Percentiles rank a stretch among this genome's conserved stretches.
phyloP scores from a whole-genome alignment of 2,113 vertebrate genomes.

The Colistium nudipinnis region DNA sequence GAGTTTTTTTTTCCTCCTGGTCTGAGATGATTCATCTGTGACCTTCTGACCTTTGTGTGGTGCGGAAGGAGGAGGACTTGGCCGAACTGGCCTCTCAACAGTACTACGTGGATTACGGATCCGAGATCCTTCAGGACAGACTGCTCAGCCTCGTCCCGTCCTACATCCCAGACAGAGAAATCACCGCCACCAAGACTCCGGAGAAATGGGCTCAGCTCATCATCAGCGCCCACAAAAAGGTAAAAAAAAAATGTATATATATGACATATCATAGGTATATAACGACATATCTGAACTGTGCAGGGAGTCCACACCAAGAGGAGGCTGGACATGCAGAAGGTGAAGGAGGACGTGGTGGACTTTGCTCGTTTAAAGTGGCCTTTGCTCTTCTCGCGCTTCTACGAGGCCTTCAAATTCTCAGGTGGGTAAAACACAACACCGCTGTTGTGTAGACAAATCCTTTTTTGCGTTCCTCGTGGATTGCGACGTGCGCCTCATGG shows the following conservation, averaged over 20 bases:
- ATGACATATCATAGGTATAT: too few species aligned
- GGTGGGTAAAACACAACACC: slow-evolving; percentile 68
- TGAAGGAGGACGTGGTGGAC: slow-evolving; percentile 97
- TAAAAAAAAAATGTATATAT: too few species aligned
- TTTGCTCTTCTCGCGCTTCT: slow-evolving; percentile 97
- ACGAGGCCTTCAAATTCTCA: slow-evolving; percentile 98
- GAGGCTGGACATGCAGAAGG: slow-evolving; percentile 88
- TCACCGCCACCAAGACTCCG: slow-evolving; percentile 88
- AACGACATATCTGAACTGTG: rapidly evolving
- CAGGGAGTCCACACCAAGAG: slow-evolving; percentile 93
- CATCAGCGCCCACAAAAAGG: slow-evolving; percentile 94
- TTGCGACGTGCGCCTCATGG: neutral
- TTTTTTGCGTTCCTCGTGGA: neutral
- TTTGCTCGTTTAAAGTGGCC: slow-evolving; percentile 99
- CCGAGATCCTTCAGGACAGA: slow-evolving; percentile 91
- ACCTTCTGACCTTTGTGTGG: neutral
- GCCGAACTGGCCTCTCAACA: slow-evolving; percentile 96
- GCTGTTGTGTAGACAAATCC: too few species aligned
- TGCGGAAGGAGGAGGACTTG: slow-evolving; percentile 91
- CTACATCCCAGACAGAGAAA: slow-evolving; percentile 95
- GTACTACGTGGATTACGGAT: slow-evolving; percentile 95
- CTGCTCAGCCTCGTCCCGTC: slow-evolving; percentile 93
- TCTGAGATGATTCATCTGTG: neutral
- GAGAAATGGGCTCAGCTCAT: slow-evolving; percentile 97
- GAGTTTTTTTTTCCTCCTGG: too few species aligned